Base-by-base conservation (phyloP, 1,140 invertebrate genomes). In the Drosophila chauvacae region DNA sequence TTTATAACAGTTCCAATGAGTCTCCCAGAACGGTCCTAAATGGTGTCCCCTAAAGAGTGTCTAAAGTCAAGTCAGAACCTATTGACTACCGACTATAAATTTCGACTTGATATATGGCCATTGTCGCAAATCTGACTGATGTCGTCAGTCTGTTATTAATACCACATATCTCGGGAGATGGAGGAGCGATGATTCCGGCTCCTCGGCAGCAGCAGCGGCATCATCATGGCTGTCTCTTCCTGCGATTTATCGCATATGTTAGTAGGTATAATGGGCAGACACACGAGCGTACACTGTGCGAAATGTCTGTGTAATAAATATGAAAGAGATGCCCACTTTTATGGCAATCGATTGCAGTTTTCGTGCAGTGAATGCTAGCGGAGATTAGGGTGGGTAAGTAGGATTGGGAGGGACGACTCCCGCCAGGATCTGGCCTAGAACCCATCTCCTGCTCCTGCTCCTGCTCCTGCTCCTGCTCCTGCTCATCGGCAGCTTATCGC, bases 401-500 rank as follows among this genome's bases (percentile, higher is more conserved):
- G 6, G 14, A 1, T 5, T 4, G n/a, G 14, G 3, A 4, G 23
- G 14, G 28, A 4, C 10, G 13, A n/a, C 18, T 35, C 4, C 30
- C 13, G 23, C 45, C 45, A 50, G 30, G 51, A 51, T 18, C 18
- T 55, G 14, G 18, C 14, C 59, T 18, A 11, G 44, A 47, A 14
- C 6, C 30, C 50, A 18, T 35, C 33, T 23, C 23, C 23, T 23
- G 23, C 23, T 23, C 23, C 23, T 23, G 20, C 20, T 11, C 23
- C 23, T 23, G 23, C 23, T 23, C 23, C 23, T 23, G 20, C 20
- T 11, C 13, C 14, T 61, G 20, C 23, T 61, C 5, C 16, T 23
- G 44, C 44, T 28, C 58, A 41, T 60, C 64, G 61, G 28, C 45
- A 35, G 35, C 65, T 69, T 69, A 69, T 69, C 65, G 58, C 66